Base-by-base conservation (phyloP, 2,888 invertebrate genomes). In the Kuschelorhynchus macadamiae region DNA sequence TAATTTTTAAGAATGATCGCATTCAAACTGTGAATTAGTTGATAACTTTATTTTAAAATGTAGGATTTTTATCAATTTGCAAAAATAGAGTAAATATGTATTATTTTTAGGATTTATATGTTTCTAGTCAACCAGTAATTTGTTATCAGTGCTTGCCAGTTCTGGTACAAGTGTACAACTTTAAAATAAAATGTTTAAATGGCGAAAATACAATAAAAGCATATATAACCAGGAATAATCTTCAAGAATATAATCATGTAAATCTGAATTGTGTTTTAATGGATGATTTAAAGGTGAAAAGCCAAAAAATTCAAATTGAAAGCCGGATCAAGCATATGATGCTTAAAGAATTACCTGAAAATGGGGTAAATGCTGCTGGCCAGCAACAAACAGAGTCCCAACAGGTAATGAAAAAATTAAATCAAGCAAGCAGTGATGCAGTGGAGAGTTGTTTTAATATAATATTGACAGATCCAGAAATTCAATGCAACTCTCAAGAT, bases 31-130 rank as follows among this genome's bases (percentile, higher is more conserved):
- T n/a, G n/a, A n/a, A n/a, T n/a, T n/a, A n/a, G n/a, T n/a, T n/a
- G n/a, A n/a, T n/a, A n/a, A n/a, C n/a, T n/a, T n/a, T n/a, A n/a
- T n/a, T n/a, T n/a, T n/a, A n/a, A n/a, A n/a, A n/a, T n/a, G n/a
- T n/a, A n/a, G n/a, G n/a, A n/a, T n/a, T n/a, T n/a, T n/a, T n/a
- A n/a, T n/a, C n/a, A n/a, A n/a, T 25, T 25, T 25, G 4, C 25
- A 25, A 25, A 3, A 25, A 17, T 17, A 9, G 16, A 25, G 25
- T 25, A 25, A 25, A 25, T 25, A 25, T 25, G 4, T 17, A 18
- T 16, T 59, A 55, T 74, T 77, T 77, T 64, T 52, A 79, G 79
- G 78, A 79, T 66, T 71, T 78, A 39, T 78, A 76, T 47, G 73
- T 78, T 25, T 76, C 78, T 4, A 41, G 71, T n/a, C 71, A 74